Evolutionary conservation across 92 coral and sea anemone species (phyloP).

Genomic region (Epizoanthus rinbou): DNA sequence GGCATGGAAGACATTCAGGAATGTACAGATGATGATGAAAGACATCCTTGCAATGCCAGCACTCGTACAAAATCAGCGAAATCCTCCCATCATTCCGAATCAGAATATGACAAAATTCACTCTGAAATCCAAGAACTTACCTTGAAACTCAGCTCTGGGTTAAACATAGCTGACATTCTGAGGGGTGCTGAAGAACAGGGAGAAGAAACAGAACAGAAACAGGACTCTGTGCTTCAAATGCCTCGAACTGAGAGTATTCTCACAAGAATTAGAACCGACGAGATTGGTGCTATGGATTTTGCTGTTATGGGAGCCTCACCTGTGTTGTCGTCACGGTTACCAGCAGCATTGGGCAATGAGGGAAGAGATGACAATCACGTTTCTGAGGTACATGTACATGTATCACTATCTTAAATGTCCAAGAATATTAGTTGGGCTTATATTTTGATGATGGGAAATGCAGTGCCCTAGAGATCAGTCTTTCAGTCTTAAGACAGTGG

Average conservation of each 20-base stretch:
- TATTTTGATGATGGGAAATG: too few species aligned
- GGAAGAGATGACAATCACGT: background rate
- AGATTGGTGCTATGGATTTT: slow-evolving; percentile 34
- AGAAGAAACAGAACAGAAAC: slow-evolving; percentile 10
- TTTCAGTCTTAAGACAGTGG: too few species aligned
- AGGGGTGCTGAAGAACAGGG: background rate
- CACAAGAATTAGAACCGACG: slow-evolving; percentile 27
- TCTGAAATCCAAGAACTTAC: slow-evolving; percentile 35
- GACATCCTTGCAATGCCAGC: background rate
- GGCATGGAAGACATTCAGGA: background rate
- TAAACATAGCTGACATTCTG: slow-evolving; percentile 42
- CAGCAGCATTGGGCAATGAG: background rate
- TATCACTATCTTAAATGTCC: too few species aligned
- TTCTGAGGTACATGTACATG: background rate
- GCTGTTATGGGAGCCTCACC: slow-evolving; percentile 36
- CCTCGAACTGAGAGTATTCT: background rate
- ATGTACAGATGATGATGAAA: background rate
- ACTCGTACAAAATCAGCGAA: slow-evolving; percentile 25
- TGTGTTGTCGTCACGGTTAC: slow-evolving; percentile 20
- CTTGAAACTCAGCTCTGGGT: slow-evolving; percentile 27
- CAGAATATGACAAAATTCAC: slow-evolving; percentile 43
- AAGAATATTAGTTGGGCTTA: too few species aligned
- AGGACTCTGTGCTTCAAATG: background rate
- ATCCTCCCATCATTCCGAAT: slow-evolving; percentile 28
- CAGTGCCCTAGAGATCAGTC: too few species aligned